Conservation (phyloP, 1,140 invertebrate species). For the Chrysopa pallens region DNA sequence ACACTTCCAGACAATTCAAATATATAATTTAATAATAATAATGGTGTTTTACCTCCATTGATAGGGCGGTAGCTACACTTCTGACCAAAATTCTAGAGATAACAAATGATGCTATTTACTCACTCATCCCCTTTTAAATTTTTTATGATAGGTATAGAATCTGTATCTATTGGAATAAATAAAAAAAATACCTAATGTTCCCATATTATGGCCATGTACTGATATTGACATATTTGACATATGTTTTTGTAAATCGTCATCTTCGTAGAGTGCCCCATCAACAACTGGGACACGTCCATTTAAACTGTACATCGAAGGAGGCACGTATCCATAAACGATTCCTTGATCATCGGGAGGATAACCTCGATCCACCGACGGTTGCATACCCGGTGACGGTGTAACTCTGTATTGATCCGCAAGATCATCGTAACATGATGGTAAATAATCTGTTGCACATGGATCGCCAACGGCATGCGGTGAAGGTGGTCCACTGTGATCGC, state of each 20-base stretch:
- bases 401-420: conserved; percentile 50
- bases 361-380: conserved; percentile 16
- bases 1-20: too few relatives aligned
- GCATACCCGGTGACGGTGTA: conserved; percentile 46
- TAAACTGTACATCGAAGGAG: conserved; percentile 41
- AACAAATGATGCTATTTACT: too few relatives aligned
- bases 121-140: too few relatives aligned
- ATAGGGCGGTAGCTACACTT: too few relatives aligned
- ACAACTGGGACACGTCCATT: conserved; percentile 30
- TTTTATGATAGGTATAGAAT: too few relatives aligned
- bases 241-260: conserved; percentile 50
- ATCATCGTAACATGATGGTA: conserved; percentile 31
- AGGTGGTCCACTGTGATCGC: conserved; percentile 39
- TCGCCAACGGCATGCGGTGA: conserved; percentile 28
- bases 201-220: conserved; percentile 21
- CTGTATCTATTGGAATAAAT: too few relatives aligned
- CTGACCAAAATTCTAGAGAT: too few relatives aligned
- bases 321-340: conserved; percentile 43
- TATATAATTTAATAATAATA: too few relatives aligned
- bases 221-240: conserved; percentile 35
- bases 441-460: conserved; percentile 17
- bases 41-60: too few relatives aligned
- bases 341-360: conserved; percentile 34
- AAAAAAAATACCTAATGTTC: conserved; percentile 17
- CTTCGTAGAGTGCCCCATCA: conserved; percentile 36